These are phyloP conservation scores for Gymnorhina tibicen DNA, from an alignment of 2,113 vertebrate species.

Conservation along the genomic window DNA sequence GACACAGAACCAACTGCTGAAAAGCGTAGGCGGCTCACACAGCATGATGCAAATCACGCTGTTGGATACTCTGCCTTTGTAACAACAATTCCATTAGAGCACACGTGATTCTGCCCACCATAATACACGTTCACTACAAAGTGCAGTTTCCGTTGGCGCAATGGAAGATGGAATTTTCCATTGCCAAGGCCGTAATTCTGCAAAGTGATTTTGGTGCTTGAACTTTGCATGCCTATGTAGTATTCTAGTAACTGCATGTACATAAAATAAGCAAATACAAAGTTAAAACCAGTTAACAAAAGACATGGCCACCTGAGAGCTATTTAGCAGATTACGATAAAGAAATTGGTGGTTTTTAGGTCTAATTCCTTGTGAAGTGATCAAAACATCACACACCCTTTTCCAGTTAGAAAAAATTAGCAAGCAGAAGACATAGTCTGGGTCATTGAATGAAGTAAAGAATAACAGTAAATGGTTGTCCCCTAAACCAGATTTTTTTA, in stretches of 20 bases:
- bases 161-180: not conserved
- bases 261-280: not conserved
- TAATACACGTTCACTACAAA: not conserved
- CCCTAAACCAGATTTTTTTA: not conserved
- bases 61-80: constrained; percentile 21
- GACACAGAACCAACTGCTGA: constrained; percentile 52
- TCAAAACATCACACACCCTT: not conserved
- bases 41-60: constrained; percentile 54
- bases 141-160: not conserved
- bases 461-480: not conserved
- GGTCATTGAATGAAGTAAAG: not conserved
- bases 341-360: not conserved
- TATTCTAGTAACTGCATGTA: not conserved
- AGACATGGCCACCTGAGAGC: not conserved
- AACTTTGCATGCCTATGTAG: not conserved
- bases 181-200: not conserved
- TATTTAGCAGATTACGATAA: not conserved
- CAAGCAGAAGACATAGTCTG: not conserved
- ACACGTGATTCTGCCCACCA: constrained; percentile 13
- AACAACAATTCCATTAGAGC: constrained; percentile 34
- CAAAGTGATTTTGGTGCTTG: not conserved
- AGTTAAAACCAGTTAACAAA: not conserved
- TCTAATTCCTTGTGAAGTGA: not conserved
- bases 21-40: constrained; percentile 57
- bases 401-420: not conserved